Evolutionary conservation across 2,113 vertebrate species (phyloP).

Genomic region (Ornithorhynchus anatinus): DNA sequence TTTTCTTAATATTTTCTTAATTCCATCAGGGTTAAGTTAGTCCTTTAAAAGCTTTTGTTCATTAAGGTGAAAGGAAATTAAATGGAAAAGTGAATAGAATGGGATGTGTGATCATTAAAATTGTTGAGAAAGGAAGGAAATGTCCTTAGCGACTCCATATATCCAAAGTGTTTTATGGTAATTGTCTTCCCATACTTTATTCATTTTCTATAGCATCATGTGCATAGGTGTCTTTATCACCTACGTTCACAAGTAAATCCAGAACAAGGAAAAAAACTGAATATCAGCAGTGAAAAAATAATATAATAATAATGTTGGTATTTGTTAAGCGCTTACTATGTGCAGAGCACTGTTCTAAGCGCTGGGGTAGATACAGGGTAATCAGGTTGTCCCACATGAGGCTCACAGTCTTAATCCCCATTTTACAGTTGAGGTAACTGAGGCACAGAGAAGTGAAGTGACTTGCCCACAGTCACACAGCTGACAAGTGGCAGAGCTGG

Average conservation of each 20-base stretch:
- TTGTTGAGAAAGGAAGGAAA: slow-evolving; percentile 36
- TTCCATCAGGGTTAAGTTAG: slow-evolving; percentile 37
- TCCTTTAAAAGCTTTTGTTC: slow-evolving; percentile 57
- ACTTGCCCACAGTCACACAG: too few relatives aligned
- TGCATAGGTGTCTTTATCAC: not conserved
- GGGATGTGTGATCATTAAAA: slow-evolving; percentile 33
- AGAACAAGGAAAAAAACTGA: not conserved
- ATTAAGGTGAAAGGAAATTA: slow-evolving; percentile 52
- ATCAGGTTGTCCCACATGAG: too few relatives aligned
- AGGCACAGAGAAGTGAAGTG: too few relatives aligned
- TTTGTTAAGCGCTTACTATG: too few relatives aligned
- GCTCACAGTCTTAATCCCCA: too few relatives aligned
- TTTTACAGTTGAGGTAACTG: too few relatives aligned
- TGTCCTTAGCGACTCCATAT: slow-evolving; percentile 32
- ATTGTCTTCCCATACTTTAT: slow-evolving; percentile 3
- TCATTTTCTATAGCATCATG: not conserved
- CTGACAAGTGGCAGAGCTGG: too few relatives aligned
- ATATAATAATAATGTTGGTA: not conserved
- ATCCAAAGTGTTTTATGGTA: not conserved
- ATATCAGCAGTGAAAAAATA: slow-evolving; percentile 19
- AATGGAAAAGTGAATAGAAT: slow-evolving; percentile 40
- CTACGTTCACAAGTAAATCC: not conserved
- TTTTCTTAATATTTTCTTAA: slow-evolving; percentile 45
- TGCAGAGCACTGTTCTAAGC: too few relatives aligned
- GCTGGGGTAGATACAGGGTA: too few relatives aligned